phyloP scores from a whole-genome alignment of 2,113 vertebrate species.

The Ageneiosus marmoratus region DNA sequence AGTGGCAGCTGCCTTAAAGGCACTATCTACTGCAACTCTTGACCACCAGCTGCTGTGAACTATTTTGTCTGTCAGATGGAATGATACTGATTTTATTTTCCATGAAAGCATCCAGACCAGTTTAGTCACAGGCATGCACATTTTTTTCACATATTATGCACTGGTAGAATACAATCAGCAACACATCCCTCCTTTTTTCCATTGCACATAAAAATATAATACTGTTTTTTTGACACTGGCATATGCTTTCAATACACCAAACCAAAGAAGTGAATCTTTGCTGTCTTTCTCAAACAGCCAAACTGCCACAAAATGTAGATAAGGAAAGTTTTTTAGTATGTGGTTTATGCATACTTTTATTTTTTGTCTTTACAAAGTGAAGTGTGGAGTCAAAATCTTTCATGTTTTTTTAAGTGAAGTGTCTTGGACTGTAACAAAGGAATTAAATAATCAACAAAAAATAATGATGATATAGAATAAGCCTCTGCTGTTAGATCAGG shows the following conservation, averaged over 20 bases:
- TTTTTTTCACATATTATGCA: constrained; percentile 8
- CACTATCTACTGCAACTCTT: neutral
- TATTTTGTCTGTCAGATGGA: neutral
- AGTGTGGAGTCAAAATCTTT: constrained; percentile 36
- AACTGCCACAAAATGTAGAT: constrained; percentile 22
- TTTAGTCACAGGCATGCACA: constrained; percentile 12
- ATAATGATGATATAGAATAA: neutral
- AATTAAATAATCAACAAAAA: constrained; percentile 17
- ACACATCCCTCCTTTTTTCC: neutral
- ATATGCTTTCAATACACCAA: constrained; percentile 23
- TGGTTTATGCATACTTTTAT: constrained; percentile 21
- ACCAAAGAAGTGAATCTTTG: constrained; percentile 22
- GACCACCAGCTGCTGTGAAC: constrained; percentile 10
- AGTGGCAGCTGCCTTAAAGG: constrained; percentile 12
- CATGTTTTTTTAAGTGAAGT: constrained; percentile 49
- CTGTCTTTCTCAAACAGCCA: constrained; percentile 30
- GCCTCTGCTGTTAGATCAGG: constrained; percentile 12
- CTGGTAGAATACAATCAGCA: neutral
- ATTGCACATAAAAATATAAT: constrained; percentile 1
- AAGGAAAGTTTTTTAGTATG: constrained; percentile 33
- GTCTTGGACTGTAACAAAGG: constrained; percentile 32
- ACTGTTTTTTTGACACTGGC: neutral
- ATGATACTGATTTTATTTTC: constrained; percentile 23
- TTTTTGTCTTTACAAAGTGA: constrained; percentile 28
- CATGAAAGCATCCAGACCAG: constrained; percentile 14